phyloP scores from a whole-genome alignment of 64 coral and sea anemone species.

The Montipora sp. region DNA sequence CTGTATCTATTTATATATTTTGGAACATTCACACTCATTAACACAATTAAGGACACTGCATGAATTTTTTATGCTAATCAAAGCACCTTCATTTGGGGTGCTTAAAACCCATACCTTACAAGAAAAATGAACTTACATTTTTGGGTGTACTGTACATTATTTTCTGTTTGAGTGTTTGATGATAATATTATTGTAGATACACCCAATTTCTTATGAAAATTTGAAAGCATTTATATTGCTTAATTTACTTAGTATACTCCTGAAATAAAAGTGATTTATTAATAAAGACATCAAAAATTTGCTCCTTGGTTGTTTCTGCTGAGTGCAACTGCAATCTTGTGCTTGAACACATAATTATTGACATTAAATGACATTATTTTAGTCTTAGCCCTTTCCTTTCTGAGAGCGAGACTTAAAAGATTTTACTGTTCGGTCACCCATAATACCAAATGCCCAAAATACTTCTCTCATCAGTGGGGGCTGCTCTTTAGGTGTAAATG shows the following conservation, averaged over 20 bases:
- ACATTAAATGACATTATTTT: too few species aligned
- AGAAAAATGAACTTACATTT: neutral
- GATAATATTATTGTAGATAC: slow-evolving; percentile 19
- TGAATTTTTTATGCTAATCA: neutral
- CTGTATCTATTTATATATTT: neutral
- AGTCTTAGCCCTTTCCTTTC: too few species aligned
- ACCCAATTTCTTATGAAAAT: neutral
- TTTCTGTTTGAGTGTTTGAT: slow-evolving; percentile 22
- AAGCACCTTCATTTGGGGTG: neutral
- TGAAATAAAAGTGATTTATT: slow-evolving; percentile 1
- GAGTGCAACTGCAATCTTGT: neutral
- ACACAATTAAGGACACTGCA: neutral
- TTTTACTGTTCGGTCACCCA: too few species aligned
- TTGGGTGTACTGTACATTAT: slow-evolving; percentile 17
- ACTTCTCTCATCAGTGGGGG: too few species aligned
- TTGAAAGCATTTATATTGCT: neutral
- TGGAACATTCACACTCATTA: neutral
- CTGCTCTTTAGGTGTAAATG: too few species aligned
- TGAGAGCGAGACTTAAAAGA: too few species aligned
- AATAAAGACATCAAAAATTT: neutral
- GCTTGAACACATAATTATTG: too few species aligned
- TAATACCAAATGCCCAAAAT: too few species aligned
- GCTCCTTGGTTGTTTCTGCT: neutral
- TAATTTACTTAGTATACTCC: slow-evolving; percentile 10
- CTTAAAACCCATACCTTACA: neutral